These are phyloP conservation scores for Rhinolophus ferrumequinum DNA, from an alignment of 2,113 vertebrate genomes.

Conservation along the genomic window DNA sequence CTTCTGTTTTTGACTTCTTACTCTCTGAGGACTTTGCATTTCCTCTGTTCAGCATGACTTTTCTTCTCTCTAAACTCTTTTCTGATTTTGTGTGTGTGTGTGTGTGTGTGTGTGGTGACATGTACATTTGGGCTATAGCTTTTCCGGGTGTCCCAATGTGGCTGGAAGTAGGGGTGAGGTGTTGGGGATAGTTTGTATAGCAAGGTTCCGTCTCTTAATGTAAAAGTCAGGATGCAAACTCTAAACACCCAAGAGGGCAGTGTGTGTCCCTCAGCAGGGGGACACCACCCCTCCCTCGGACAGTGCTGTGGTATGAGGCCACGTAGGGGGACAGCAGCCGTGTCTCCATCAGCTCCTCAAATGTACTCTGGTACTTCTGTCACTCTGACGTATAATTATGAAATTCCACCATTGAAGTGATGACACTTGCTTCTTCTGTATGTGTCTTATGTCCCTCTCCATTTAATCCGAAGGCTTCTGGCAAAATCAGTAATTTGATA, in stretches of 20 bases:
- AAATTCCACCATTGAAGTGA: constrained; percentile 76
- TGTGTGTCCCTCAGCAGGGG: rapidly evolving
- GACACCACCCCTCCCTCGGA: background rate
- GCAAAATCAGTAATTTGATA: constrained; percentile 84
- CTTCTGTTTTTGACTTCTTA: background rate
- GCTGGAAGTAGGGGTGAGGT: background rate
- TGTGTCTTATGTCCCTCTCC: constrained; percentile 51
- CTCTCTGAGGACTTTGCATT: background rate
- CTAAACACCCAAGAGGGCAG: background rate
- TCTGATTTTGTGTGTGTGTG: background rate
- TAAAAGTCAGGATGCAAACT: background rate
- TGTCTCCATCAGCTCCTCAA: constrained; percentile 26
- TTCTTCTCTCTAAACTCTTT: background rate
- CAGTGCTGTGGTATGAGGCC: background rate
- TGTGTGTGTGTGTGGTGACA: too few species aligned
- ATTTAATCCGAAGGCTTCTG: constrained; percentile 76
- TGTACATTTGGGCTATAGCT: background rate
- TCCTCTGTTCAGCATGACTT: too few species aligned
- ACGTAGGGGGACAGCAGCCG: background rate
- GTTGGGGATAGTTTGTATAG: too few species aligned
- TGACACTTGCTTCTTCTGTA: constrained; percentile 67
- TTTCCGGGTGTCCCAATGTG: background rate
- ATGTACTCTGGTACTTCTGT: constrained; percentile 70
- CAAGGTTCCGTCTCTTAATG: background rate
- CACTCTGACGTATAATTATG: constrained; percentile 80